Conservation (phyloP, 2,888 invertebrate species). For the Patella caerulea region DNA sequence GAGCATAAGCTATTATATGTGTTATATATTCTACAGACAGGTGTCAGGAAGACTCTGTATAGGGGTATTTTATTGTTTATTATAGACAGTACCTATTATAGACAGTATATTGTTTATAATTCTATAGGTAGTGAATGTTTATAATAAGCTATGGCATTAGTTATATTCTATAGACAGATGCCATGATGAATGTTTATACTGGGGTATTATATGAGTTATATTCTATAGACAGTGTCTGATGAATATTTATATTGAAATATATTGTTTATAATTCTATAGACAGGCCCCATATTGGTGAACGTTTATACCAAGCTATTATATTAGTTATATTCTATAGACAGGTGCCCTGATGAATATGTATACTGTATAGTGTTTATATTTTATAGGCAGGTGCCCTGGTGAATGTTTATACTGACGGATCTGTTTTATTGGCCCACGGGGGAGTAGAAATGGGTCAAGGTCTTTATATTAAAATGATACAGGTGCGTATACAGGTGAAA, state of each 20-base stretch:
- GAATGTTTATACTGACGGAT: slow-evolving; percentile 72
- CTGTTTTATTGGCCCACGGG: slow-evolving; percentile 59
- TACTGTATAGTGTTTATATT: background rate
- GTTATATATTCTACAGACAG: no score
- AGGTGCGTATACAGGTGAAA: slow-evolving; percentile 36
- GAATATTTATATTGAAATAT: background rate
- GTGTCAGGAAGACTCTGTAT: no score
- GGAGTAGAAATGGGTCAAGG: slow-evolving; percentile 67
- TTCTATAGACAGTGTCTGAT: no score
- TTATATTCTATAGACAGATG: no score
- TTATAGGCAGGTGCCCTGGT: slow-evolving; percentile 59
- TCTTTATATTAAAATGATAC: slow-evolving; percentile 61
- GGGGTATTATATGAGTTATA: no score
- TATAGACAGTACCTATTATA: no score
- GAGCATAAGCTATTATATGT: no score
- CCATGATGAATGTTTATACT: no score
- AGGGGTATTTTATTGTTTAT: no score
- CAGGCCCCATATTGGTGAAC: background rate
- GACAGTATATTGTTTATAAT: no score
- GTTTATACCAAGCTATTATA: background rate
- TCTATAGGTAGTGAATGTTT: no score
- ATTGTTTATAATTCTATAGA: background rate
- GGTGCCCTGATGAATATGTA: background rate
- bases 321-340: background rate
- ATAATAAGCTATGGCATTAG: no score